Conservation (phyloP, 1,140 invertebrate genomes). For the Berghia stephanieae region DNA sequence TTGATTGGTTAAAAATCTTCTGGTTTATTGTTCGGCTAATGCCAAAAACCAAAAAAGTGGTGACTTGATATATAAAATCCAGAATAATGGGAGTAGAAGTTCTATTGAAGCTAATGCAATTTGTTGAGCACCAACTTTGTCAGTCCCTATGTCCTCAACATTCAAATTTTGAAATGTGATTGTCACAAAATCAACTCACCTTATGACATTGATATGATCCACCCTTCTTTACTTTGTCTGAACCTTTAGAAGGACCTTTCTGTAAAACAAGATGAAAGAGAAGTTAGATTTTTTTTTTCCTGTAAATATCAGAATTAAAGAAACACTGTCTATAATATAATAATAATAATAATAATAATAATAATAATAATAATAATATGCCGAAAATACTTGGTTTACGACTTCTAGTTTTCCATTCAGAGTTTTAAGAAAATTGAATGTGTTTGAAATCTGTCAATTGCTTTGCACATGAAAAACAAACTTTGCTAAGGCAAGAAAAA, state of each 20-base stretch:
- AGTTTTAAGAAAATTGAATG: too few relatives aligned
- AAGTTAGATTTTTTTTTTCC: neutral
- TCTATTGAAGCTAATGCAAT: too few relatives aligned
- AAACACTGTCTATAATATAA: neutral
- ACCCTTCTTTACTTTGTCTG: conserved; percentile 93
- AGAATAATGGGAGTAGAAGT: too few relatives aligned
- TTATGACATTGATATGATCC: conserved; percentile 94
- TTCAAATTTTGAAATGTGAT: too few relatives aligned
- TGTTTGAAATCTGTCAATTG: too few relatives aligned
- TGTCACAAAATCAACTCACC: conserved; percentile 64
- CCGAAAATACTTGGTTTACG: too few relatives aligned
- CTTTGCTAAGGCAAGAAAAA: too few relatives aligned
- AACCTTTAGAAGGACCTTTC: conserved; percentile 72
- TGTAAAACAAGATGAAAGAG: conserved; percentile 62
- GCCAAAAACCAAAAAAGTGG: neutral
- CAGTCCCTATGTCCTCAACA: too few relatives aligned
- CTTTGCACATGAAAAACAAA: too few relatives aligned
- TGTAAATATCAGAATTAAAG: neutral
- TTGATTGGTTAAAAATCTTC: neutral
- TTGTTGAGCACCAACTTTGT: too few relatives aligned
- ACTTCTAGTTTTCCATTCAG: too few relatives aligned
- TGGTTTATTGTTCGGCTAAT: too few relatives aligned
- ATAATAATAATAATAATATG: neutral
- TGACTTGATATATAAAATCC: conserved; percentile 3
- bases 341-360: neutral